Evolutionary conservation across 2,797 vertebrate genomes (phyloP).

Genomic region (Gallirallus australis): DNA sequence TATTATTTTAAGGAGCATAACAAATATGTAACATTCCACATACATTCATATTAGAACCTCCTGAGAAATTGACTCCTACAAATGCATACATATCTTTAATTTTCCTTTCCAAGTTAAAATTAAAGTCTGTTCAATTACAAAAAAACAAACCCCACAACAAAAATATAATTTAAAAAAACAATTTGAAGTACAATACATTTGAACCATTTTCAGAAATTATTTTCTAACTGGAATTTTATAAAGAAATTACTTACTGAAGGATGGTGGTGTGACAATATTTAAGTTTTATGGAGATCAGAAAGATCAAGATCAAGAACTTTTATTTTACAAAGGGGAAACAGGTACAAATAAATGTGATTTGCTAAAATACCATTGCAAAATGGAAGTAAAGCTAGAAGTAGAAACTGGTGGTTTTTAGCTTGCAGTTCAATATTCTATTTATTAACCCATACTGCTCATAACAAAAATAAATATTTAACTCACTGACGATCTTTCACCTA

Average conservation of each 20-base stretch:
- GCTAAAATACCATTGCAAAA: neutral
- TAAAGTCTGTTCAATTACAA: neutral
- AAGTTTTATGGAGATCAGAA: neutral
- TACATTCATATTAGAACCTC: constrained; percentile 56
- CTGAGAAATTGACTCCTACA: neutral
- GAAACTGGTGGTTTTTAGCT: neutral
- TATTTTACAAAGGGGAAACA: neutral
- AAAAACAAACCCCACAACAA: too few relatives aligned
- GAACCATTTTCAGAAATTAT: neutral
- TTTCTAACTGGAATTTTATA: neutral
- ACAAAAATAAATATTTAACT: neutral
- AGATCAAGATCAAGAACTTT: neutral
- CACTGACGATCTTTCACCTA: neutral
- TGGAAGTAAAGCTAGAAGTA: neutral
- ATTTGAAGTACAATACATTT: neutral
- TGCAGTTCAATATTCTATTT: neutral
- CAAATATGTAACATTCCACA: constrained; percentile 61
- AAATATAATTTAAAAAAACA: neutral
- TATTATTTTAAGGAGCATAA: constrained; percentile 67
- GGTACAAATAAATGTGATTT: neutral
- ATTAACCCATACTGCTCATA: neutral
- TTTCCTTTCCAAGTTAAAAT: constrained; percentile 22
- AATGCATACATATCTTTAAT: neutral
- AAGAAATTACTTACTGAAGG: neutral
- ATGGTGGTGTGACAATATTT: neutral